phyloP scores from a whole-genome alignment of 2,888 invertebrate genomes.

The Epsilonema sp. region DNA sequence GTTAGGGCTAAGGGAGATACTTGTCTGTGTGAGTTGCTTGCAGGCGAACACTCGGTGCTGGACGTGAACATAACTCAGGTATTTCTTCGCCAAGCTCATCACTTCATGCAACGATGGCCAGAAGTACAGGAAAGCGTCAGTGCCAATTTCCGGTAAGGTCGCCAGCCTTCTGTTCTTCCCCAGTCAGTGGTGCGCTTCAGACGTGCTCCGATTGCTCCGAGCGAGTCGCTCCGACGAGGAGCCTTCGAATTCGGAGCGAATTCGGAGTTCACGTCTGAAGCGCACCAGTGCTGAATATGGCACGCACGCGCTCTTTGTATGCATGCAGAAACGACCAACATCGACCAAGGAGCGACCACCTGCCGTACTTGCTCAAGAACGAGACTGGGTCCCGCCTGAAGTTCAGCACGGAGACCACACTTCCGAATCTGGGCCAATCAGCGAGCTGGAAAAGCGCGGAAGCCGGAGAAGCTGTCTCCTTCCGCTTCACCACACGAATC shows the following conservation, averaged over 20 bases:
- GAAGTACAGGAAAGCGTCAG: neutral
- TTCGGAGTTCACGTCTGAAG: too few relatives aligned
- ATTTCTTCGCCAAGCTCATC: conserved; percentile 44
- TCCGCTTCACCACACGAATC: conserved; percentile 46
- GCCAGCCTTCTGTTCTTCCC: conserved; percentile 87
- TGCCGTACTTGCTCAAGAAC: conserved; percentile 80
- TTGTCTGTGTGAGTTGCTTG: too few relatives aligned
- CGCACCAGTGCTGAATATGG: too few relatives aligned
- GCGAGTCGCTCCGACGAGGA: too few relatives aligned
- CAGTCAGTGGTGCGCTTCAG: too few relatives aligned
- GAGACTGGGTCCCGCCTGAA: conserved; percentile 64
- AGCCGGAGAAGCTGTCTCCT: conserved; percentile 56
- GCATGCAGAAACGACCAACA: too few relatives aligned
- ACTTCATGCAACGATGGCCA: conserved; percentile 9
- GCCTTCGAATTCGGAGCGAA: too few relatives aligned
- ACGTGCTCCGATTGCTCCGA: too few relatives aligned
- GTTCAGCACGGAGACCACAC: conserved; percentile 41
- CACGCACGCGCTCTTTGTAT: too few relatives aligned
- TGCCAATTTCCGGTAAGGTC: conserved; percentile 4
- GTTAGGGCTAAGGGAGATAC: too few relatives aligned
- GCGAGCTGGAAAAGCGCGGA: conserved; percentile 49
- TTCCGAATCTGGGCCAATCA: neutral
- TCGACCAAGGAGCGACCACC: too few relatives aligned
- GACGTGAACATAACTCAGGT: conserved; percentile 74
- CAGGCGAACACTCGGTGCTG: conserved; percentile 42